Base-by-base conservation (phyloP, 2,888 invertebrate species). In the Temnothorax ravouxi region DNA sequence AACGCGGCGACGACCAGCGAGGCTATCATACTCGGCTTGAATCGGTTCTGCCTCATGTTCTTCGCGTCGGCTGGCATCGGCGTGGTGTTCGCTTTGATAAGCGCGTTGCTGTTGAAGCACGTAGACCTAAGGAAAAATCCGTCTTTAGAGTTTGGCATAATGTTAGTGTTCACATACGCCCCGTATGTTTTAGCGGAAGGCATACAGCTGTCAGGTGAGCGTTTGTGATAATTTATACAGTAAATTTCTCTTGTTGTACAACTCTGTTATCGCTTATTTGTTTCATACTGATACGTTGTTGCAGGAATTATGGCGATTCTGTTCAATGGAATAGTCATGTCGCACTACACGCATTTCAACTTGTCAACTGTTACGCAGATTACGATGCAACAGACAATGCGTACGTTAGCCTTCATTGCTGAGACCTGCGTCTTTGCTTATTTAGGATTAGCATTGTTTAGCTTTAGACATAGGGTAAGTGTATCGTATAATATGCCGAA, bases 351-450 rank as follows among this genome's bases (percentile, higher is more conserved):
- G 18, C 99, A 99, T 96, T 98, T 98, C 93, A 99, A 99, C 95
- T 95, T 99, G 62, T 99, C 99, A 0, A 99, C 99, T 0, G 98
- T 99, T 29, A 99, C 99, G 0, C 99, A 99, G 95, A 99, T 99
- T 75, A 99, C 99, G 4, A 99, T 99, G 98, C 99, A 99, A 95
- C 99, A 99, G 95, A 99, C 99, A 0, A 98, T 99, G 97, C 96
- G 99, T 92, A 99, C 99, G 0, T 95, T 99, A 84, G 98, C 99
- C 2, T 99, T 99, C 93, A 99, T 99, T 88, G 99, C 98, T 90
- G 99, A 99, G 95, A 99, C 99, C 0, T 99, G 99, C 95, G 99
- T 99, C 0, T 99, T 99, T 96, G 99, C 99, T 5, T 99, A 99
- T 94, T 96, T 99, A 83, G 99, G 99, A 77, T 95, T 99, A 91